Conservation (phyloP, 2,888 invertebrate species). For the Argyresthia albistria region DNA sequence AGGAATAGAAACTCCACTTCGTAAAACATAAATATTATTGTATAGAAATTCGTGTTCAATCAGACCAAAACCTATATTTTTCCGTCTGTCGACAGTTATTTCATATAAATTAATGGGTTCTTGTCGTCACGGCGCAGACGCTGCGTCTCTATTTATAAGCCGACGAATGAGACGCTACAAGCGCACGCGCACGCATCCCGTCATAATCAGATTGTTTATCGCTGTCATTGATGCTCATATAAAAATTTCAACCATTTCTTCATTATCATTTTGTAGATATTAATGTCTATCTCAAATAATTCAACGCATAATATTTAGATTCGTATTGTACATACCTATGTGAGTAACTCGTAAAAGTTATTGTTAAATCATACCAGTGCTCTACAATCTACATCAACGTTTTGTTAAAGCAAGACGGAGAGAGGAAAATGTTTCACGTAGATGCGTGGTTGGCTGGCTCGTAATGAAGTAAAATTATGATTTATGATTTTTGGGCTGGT, state of each 20-base stretch:
- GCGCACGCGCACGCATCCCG: constrained; percentile 55
- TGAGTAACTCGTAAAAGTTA: background rate
- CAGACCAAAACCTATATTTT: constrained; percentile 58
- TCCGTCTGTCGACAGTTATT: constrained; percentile 71
- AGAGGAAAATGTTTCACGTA: constrained; percentile 36
- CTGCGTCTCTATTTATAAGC: constrained; percentile 65
- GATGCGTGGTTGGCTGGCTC: constrained; percentile 22
- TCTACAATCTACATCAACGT: background rate
- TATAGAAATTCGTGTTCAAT: constrained; percentile 63
- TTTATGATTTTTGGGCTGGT: constrained; percentile 59
- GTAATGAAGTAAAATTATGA: constrained; percentile 65
- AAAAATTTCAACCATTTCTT: background rate
- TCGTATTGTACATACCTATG: background rate
- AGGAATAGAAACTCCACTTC: constrained; percentile 29
- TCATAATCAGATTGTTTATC: constrained; percentile 72
- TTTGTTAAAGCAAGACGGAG: constrained; percentile 21
- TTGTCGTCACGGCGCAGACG: constrained; percentile 70
- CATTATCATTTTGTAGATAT: too few species aligned
- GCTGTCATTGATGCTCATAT: constrained; percentile 39
- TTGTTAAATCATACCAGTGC: background rate
- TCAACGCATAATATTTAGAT: background rate
- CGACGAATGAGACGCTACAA: constrained; percentile 70
- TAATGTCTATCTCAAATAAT: background rate
- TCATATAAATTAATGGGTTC: constrained; percentile 71
- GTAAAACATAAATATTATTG: constrained; percentile 70